A percentile compares a stretch with the other conserved stretches of the same genome.
These are phyloP conservation scores for Temnothorax ravouxi DNA, from an alignment of 2,888 invertebrate genomes.

Conservation along the genomic window DNA sequence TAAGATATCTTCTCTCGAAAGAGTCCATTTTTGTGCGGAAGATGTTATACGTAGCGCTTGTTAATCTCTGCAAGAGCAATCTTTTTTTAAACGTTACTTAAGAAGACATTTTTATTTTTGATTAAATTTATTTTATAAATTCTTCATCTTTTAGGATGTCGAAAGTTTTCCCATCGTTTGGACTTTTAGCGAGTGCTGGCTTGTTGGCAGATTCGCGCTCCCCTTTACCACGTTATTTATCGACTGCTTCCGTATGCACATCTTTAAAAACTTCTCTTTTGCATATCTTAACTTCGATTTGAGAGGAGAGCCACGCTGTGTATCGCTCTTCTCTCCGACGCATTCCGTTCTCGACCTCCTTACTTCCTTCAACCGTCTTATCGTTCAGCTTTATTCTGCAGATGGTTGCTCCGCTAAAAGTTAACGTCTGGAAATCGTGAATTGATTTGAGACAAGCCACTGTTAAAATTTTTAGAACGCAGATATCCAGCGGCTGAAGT, in stretches of 20 bases:
- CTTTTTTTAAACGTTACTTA: conserved; percentile 15
- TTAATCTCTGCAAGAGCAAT: neutral
- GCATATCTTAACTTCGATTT: conserved; percentile 61
- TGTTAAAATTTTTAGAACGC: conserved; percentile 36
- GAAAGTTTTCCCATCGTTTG: conserved; percentile 33
- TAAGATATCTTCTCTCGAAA: neutral
- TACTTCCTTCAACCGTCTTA: conserved; percentile 49
- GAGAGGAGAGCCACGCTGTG: conserved; percentile 36
- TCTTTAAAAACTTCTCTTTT: conserved; percentile 55
- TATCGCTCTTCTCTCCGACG: conserved; percentile 30
- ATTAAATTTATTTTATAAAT: neutral
- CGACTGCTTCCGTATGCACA: conserved; percentile 44
- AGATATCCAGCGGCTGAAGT: conserved; percentile 32
- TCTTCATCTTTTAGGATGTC: conserved; percentile 7
- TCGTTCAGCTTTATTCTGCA: conserved; percentile 33
- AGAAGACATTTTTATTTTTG: neutral
- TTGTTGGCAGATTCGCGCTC: conserved; percentile 23
- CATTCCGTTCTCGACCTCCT: conserved; percentile 49
- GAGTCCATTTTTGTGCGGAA: neutral
- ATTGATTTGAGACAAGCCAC: conserved; percentile 62
- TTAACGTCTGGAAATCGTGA: conserved; percentile 54
- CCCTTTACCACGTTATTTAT: conserved; percentile 56
- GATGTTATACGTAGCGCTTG: neutral
- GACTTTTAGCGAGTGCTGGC: conserved; percentile 22
- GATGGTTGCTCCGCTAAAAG: conserved; percentile 42